Base-by-base conservation (phyloP, 2,888 invertebrate species). In the Cryptocephalus primarius region DNA sequence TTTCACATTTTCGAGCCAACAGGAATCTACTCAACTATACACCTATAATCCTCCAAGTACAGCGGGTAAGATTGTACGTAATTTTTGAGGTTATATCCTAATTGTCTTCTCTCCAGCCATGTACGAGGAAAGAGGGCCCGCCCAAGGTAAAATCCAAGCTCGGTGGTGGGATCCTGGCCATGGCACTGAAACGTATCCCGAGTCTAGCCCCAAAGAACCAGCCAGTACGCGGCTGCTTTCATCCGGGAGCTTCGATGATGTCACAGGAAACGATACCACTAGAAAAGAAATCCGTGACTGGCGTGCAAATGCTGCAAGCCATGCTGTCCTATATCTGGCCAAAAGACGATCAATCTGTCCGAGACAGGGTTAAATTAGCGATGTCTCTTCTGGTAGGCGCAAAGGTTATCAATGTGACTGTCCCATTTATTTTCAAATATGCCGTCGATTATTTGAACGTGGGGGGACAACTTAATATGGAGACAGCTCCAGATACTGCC, bases 281-380 rank as follows among this genome's bases (percentile, higher is more conserved):
- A 13, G 72, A 75, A 39, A 73, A 74, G 61, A 51, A 67, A 47
- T 73, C 78, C 43, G 79, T 90, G 50, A 76, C 84, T 8, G 78
- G 85, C 53, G 61, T 73, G 59, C 83, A 91, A 62, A 94, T 96
- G 86, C 64, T 94, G 32, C 78, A 77, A 55, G 85, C 86, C 43
- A 94, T 97, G 92, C 68, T 90, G 67, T 79, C 79, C 43, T 93
- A 95, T 72, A 86, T 97, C 47, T 97, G 97, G 97, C 97, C 97
- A 31, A 86, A 89, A 76, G 88, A 90, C 66, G 85, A 92, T 63
- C 70, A 75, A 49, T 76, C 78, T 56, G 83, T 90, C 51, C 75
- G 81, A 57, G 76, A 77, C 53, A 50, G 95, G 52, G 97, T 99
- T 12, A 77, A 86, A 62, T 61, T 91, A 40, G 92, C 99, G 8